Conservation (phyloP, 1,140 invertebrate species). For the Polyergus mexicanus region DNA sequence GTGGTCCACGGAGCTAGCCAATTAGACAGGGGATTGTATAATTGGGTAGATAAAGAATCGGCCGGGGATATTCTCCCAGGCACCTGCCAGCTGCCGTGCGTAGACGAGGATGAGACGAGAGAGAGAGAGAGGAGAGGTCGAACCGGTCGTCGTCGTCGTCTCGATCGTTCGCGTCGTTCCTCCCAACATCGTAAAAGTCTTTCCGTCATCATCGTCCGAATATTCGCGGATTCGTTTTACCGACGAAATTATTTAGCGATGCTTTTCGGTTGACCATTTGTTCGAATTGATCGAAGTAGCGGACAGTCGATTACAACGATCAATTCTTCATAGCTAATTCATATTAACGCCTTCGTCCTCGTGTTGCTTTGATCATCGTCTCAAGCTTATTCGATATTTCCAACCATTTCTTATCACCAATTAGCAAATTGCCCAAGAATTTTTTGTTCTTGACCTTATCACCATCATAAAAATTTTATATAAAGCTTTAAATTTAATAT, state of each 20-base stretch:
- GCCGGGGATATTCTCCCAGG: slow-evolving; percentile 67
- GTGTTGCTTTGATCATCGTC: background rate
- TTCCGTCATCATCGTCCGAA: slow-evolving; percentile 19
- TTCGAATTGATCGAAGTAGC: background rate
- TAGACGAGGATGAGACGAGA: slow-evolving; percentile 30
- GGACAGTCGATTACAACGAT: slow-evolving; percentile 6
- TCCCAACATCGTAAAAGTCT: slow-evolving; percentile 26
- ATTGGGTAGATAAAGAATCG: slow-evolving; percentile 77
- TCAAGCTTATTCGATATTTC: background rate
- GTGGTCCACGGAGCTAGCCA: slow-evolving; percentile 68
- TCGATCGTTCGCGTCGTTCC: slow-evolving; percentile 25
- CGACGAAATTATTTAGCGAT: background rate
- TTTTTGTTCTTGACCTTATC: background rate
- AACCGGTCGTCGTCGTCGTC: slow-evolving; percentile 42
- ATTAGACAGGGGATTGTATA: slow-evolving; percentile 77
- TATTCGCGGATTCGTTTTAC: slow-evolving; percentile 1
- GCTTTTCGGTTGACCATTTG: background rate
- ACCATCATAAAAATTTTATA: background rate
- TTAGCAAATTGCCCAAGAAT: background rate
- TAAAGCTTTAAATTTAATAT: background rate
- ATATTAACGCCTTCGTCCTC: background rate
- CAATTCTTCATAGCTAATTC: slow-evolving; percentile 41
- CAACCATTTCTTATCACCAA: background rate
- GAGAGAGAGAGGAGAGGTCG: background rate
- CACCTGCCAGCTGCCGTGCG: slow-evolving; percentile 74